A percentile compares a stretch with the other conserved stretches of the same genome.
phyloP scores from a whole-genome alignment of 2,888 invertebrate genomes.

The Pharmacophagus antenor region DNA sequence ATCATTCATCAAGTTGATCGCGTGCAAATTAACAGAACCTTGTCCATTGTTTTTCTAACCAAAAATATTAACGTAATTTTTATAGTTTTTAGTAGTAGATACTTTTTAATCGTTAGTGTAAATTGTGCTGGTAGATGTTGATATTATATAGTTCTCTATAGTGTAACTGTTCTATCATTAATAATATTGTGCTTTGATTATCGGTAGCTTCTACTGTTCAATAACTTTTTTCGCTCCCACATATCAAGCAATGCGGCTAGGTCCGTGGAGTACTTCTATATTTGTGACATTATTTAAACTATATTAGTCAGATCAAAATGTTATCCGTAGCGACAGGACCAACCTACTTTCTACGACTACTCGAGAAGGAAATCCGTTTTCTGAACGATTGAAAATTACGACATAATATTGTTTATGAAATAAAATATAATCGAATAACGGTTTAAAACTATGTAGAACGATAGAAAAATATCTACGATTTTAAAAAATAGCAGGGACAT shows the following conservation, averaged over 20 bases:
- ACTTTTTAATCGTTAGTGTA: background rate
- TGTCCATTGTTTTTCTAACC: background rate
- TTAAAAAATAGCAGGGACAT: too few species aligned
- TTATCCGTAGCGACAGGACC: conserved; percentile 15
- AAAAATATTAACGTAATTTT: background rate
- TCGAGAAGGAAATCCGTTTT: background rate
- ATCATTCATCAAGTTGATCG: conserved; percentile 11
- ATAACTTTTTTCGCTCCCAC: background rate
- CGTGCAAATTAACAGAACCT: conserved; percentile 10
- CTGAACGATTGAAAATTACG: conserved; percentile 10
- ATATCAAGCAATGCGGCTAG: background rate
- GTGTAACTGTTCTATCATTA: too few species aligned
- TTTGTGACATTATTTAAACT: conserved; percentile 17
- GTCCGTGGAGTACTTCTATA: conserved; percentile 5
- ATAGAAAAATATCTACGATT: background rate
- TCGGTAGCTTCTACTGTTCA: background rate
- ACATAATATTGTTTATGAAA: background rate
- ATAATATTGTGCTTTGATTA: background rate
- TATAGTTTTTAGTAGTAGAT: background rate
- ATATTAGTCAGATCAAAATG: conserved; percentile 17
- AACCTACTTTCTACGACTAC: conserved; percentile 8
- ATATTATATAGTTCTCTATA: too few species aligned
- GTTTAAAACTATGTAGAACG: background rate
- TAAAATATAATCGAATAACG: background rate
- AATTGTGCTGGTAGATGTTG: too few species aligned